phyloP scores from a whole-genome alignment of 2,797 vertebrate genomes.

The Sebastes itinus region DNA sequence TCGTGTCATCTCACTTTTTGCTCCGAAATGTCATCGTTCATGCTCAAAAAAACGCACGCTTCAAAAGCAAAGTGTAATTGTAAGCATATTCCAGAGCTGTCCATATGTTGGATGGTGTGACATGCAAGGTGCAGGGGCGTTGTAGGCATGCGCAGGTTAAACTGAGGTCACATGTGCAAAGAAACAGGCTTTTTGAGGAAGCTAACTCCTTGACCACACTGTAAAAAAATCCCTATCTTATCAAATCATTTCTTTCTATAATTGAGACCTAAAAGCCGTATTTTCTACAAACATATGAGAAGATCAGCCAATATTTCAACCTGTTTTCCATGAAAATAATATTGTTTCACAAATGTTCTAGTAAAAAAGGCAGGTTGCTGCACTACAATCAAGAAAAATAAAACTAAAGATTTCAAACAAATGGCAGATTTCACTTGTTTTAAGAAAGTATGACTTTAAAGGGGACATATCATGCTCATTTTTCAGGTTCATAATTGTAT shows the following conservation, averaged over 20 bases:
- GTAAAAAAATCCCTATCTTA: neutral
- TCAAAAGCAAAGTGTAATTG: conserved; percentile 7
- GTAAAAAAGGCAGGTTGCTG: too few relatives aligned
- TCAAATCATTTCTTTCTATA: neutral
- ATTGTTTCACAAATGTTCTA: neutral
- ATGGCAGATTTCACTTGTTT: neutral
- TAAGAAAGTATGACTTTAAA: neutral
- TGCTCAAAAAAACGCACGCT: neutral
- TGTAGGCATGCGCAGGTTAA: conserved; percentile 29
- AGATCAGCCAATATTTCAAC: neutral
- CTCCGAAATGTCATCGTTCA: neutral
- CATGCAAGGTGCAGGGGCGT: conserved; percentile 5
- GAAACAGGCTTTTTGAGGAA: neutral
- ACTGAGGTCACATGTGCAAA: neutral
- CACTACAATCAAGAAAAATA: neutral
- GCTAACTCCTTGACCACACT: neutral
- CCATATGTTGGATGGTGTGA: conserved; percentile 42
- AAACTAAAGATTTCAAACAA: neutral
- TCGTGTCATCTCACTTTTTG: conserved; percentile 15
- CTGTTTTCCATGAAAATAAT: neutral
- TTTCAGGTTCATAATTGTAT: too few relatives aligned
- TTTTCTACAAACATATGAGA: neutral
- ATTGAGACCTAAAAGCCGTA: neutral
- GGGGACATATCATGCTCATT: rapidly evolving
- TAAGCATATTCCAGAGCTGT: conserved; percentile 18